Base-by-base conservation (phyloP, 2,888 invertebrate species). In the Sinotaia quadrata region DNA sequence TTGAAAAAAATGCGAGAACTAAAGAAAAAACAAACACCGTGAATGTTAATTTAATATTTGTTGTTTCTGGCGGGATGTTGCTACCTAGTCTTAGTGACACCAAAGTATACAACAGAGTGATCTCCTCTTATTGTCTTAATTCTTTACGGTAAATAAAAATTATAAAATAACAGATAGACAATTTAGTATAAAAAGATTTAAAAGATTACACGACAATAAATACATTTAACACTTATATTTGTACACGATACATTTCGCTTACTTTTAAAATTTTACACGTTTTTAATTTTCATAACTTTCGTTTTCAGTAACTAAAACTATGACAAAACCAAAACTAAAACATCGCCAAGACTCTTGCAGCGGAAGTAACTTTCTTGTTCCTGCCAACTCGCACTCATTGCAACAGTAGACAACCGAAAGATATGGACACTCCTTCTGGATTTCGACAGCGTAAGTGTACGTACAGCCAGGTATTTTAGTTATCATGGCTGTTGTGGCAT, bases 391-490 rank as follows among this genome's bases (percentile, higher is more conserved):
- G 61, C 34, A 34, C 34, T 54, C 51, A 34, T 54, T 62, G 34
- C 24, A 44, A 8, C 7, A 10, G n/a, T n/a, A 27, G n/a, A 33
- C 65, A 56, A 52, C 51, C 52, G 29, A 37, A n/a, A 41, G 18
- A 37, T 8, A 81, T 81, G 81, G 81, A 81, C 56, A 70, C 65
- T 7, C 81, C 81, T 12, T 79, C 80, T 24, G 77, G 78, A 44
- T 80, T 74, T 71, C 71, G 81, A 74, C 77, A 81, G 66, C 76
- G 79, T 81, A 77, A 76, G 79, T 76, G 71, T 75, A 75, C 18
- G 27, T 62, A 51, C 62, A 47, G 47, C 47, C 47, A 47, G 47
- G 47, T 47, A 47, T n/a, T n/a, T n/a, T n/a, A n/a, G n/a, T n/a
- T n/a, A 47, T 21, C 31, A 21, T 49, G 29, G 47, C 60, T 37